Percentiles rank a stretch among this genome's conserved stretches.
Conservation (phyloP, 2,888 invertebrate genomes). For the Leptinotarsa peninsularis region DNA sequence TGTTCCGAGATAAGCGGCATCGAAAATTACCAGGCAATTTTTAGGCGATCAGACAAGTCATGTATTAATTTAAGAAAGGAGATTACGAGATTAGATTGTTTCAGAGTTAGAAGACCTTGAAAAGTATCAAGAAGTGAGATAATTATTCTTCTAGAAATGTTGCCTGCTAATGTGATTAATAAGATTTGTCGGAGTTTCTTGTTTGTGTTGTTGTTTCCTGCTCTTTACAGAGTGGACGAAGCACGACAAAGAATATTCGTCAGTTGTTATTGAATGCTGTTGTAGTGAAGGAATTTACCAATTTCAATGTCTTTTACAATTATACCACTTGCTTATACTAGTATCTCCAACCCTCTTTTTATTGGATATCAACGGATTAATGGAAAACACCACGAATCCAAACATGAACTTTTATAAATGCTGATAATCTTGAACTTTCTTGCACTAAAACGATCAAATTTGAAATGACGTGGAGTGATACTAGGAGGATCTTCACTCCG, state of each 20-base stretch:
- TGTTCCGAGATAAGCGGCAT: slow-evolving; percentile 29
- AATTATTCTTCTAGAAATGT: slow-evolving; percentile 30
- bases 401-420: too few relatives aligned
- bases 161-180: slow-evolving; percentile 35
- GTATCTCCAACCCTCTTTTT: too few relatives aligned
- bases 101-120: slow-evolving; percentile 42
- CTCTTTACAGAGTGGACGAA: slow-evolving; percentile 18
- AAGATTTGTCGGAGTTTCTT: slow-evolving; percentile 33
- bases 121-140: slow-evolving; percentile 41
- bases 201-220: slow-evolving; percentile 18
- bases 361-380: too few relatives aligned
- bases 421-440: too few relatives aligned
- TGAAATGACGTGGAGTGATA: too few relatives aligned
- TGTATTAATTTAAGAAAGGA: slow-evolving; percentile 47
- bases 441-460: too few relatives aligned
- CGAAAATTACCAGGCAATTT: slow-evolving; percentile 45
- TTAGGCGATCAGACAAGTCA: slow-evolving; percentile 47
- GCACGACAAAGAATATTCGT: background rate
- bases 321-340: too few relatives aligned
- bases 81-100: slow-evolving; percentile 49
- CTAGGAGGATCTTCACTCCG: too few relatives aligned
- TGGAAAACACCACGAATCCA: too few relatives aligned
- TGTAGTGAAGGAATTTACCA: too few relatives aligned
- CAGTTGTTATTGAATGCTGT: background rate
- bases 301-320: too few relatives aligned